A percentile compares a stretch with the other conserved stretches of the same genome.
phyloP scores from a whole-genome alignment of 2,888 invertebrate species.

The Athalia rosae region DNA sequence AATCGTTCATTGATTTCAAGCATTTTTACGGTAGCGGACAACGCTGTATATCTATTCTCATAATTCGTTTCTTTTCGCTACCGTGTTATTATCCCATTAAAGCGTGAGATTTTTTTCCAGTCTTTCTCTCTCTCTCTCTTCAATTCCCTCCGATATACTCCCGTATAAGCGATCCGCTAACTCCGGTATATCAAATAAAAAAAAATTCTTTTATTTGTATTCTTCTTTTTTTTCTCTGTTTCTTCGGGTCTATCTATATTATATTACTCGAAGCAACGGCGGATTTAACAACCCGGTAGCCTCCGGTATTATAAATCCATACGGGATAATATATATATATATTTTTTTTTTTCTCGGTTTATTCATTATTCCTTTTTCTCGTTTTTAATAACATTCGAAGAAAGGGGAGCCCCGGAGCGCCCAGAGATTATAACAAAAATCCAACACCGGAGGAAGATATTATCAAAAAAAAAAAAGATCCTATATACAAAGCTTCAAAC shows the following conservation, averaged over 20 bases:
- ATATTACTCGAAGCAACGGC: not conserved
- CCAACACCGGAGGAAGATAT: conserved; percentile 20
- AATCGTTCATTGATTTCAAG: not conserved
- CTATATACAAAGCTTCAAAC: conserved; percentile 30
- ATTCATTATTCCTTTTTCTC: not conserved
- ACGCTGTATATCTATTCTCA: not conserved
- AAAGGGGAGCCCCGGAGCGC: not conserved
- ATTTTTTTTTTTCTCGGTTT: too few relatives aligned
- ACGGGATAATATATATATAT: too few relatives aligned
- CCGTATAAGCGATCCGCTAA: not conserved
- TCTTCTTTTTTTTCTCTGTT: not conserved
- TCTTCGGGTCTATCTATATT: not conserved
- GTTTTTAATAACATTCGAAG: not conserved
- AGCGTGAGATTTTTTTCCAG: not conserved
- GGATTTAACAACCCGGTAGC: not conserved
- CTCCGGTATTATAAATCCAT: not conserved
- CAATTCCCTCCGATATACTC: not conserved
- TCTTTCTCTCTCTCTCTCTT: not conserved
- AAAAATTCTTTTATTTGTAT: not conserved
- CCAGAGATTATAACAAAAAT: conserved; percentile 28
- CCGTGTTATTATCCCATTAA: conserved; percentile 8
- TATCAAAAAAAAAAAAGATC: conserved; percentile 29
- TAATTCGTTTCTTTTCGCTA: not conserved
- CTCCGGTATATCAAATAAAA: not conserved
- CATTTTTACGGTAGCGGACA: conserved; percentile 6